Percentiles rank a stretch among this genome's conserved stretches.
Evolutionary conservation across 2,888 invertebrate genomes (phyloP).

Genomic region (Malacosoma neustria): DNA sequence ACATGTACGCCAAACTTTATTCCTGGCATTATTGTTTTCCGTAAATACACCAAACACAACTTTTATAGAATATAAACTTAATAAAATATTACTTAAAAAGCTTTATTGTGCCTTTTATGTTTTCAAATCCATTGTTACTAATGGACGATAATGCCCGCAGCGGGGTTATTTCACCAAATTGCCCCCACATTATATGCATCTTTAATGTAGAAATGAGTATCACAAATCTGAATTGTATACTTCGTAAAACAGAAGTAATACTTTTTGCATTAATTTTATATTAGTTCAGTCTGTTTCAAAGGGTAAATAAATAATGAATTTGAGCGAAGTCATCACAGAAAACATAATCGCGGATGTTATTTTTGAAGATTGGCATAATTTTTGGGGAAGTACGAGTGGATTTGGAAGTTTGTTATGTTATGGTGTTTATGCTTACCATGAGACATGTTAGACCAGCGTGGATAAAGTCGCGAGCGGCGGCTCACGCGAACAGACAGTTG

Average conservation of each 20-base stretch:
- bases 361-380: constrained; percentile 8
- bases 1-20: constrained; percentile 9
- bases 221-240: constrained; percentile 1
- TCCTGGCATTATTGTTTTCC: neutral
- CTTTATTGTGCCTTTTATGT: constrained; percentile 20
- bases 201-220: constrained; percentile 7
- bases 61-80: neutral
- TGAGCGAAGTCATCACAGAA: constrained; percentile 46
- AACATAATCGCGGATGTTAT: constrained; percentile 20
- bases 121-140: constrained; percentile 31
- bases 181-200: constrained; percentile 3
- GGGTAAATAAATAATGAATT: constrained; percentile 58
- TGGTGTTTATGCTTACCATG: constrained; percentile 54
- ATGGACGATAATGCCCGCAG: constrained; percentile 23
- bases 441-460: constrained; percentile 51
- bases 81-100: neutral
- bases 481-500: constrained; percentile 71
- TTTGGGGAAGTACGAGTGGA: constrained; percentile 7
- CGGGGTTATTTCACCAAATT: constrained; percentile 14
- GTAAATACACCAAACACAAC: neutral
- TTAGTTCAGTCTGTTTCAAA: constrained; percentile 21
- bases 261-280: constrained; percentile 25
- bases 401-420: constrained; percentile 20
- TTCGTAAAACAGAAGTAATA: constrained; percentile 3
- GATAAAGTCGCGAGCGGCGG: constrained; percentile 46